These are phyloP conservation scores for Agonopterix heracliana DNA, from an alignment of 2,888 invertebrate species.

Conservation along the genomic window DNA sequence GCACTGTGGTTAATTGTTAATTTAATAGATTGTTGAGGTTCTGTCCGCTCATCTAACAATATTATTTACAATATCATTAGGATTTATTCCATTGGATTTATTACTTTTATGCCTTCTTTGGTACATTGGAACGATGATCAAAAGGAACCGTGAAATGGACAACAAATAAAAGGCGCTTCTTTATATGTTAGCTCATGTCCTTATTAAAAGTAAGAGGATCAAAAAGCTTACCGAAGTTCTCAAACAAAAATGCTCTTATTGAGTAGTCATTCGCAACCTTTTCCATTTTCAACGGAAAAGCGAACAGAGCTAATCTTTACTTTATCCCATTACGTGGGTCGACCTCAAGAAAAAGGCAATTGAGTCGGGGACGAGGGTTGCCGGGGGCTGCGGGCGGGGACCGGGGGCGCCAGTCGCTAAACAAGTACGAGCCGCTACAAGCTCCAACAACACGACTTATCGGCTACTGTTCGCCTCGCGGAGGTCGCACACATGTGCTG, in stretches of 20 bases:
- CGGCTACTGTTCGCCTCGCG: conserved; percentile 35
- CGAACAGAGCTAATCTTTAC: conserved; percentile 66
- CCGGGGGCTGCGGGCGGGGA: conserved; percentile 23
- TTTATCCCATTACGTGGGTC: conserved; percentile 66
- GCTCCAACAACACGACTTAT: conserved; percentile 54
- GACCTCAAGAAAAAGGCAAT: conserved; percentile 69
- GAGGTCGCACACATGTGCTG: conserved; percentile 26
- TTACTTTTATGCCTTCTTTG: too few relatives aligned
- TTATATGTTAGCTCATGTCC: background rate
- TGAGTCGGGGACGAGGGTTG: conserved; percentile 46
- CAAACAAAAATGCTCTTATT: conserved; percentile 26
- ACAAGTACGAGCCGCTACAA: conserved; percentile 56
- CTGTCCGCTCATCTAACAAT: background rate
- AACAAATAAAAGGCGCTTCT: background rate
- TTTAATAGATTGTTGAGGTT: conserved; percentile 39
- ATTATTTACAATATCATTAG: background rate
- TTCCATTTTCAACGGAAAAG: conserved; percentile 54
- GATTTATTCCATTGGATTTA: too few relatives aligned
- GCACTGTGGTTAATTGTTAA: conserved; percentile 52
- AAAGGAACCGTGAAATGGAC: background rate
- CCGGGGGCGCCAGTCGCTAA: conserved; percentile 34
- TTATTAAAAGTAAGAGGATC: conserved; percentile 13
- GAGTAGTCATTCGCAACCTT: conserved; percentile 36
- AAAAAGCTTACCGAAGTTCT: conserved; percentile 10
- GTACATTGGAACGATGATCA: background rate